Percentiles rank a stretch among this genome's conserved stretches.
phyloP scores from a whole-genome alignment of 1,140 invertebrate species.

The Choristoneura fumiferana region DNA sequence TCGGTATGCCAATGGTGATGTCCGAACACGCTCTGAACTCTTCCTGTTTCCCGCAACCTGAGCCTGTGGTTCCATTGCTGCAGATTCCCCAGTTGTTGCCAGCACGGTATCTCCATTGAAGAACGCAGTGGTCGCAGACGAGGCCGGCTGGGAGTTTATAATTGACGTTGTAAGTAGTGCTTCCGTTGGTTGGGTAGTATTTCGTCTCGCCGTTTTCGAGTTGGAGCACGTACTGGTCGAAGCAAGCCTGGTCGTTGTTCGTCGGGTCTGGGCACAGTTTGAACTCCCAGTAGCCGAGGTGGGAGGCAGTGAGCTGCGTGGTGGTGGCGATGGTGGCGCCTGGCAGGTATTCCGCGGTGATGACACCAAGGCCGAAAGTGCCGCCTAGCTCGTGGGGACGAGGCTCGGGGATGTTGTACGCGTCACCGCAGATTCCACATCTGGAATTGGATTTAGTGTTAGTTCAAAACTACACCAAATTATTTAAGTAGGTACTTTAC shows the following conservation, averaged over 20 bases:
- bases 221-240: conserved; percentile 84
- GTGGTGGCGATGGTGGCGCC: conserved; percentile 83
- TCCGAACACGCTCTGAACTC: conserved; percentile 92
- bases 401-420: conserved; percentile 85
- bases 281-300: conserved; percentile 93
- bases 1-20: conserved; percentile 81
- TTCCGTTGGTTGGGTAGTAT: conserved; percentile 87
- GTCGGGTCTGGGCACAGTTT: conserved; percentile 82
- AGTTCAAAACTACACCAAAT: neutral
- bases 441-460: conserved; percentile 26
- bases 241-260: conserved; percentile 84
- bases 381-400: conserved; percentile 91
- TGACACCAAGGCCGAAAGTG: conserved; percentile 86
- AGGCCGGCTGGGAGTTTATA: conserved; percentile 83
- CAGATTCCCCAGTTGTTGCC: conserved; percentile 90
- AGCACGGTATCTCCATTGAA: conserved; percentile 90
- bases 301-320: conserved; percentile 87
- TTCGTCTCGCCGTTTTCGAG: conserved; percentile 74
- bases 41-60: conserved; percentile 91
- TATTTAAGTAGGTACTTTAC: neutral
- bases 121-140: conserved; percentile 87
- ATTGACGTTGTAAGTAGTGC: conserved; percentile 84
- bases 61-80: conserved; percentile 81
- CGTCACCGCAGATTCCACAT: conserved; percentile 91
- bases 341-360: conserved; percentile 84